Conservation (phyloP, 2,797 vertebrate species). For the Syngnathus rostellatus region DNA sequence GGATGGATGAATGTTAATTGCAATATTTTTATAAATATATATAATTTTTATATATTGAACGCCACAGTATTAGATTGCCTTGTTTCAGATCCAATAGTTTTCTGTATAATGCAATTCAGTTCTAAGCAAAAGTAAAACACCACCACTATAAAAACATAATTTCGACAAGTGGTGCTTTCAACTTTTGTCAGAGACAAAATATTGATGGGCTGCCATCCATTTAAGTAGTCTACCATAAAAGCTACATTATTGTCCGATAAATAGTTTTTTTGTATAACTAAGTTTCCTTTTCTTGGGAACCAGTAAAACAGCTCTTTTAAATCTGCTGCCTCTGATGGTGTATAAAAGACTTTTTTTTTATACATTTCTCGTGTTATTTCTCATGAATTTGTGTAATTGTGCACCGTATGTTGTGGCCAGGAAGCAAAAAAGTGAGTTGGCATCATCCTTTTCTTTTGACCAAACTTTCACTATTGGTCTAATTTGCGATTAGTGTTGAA, state of each 20-base stretch:
- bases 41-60: too few species aligned
- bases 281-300: not conserved
- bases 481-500: constrained; percentile 41
- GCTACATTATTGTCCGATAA: too few species aligned
- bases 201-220: not conserved
- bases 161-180: not conserved
- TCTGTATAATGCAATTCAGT: not conserved
- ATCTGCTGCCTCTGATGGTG: not conserved
- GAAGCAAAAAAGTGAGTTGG: not conserved
- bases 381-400: not conserved
- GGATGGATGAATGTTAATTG: too few species aligned
- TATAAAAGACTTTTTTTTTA: not conserved
- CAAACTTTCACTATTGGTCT: constrained; percentile 36
- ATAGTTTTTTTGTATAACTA: not conserved
- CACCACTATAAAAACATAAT: not conserved
- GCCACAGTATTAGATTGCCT: not conserved
- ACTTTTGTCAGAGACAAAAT: not conserved
- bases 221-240: too few species aligned
- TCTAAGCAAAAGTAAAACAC: not conserved
- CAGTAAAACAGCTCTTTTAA: not conserved
- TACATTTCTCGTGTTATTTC: not conserved
- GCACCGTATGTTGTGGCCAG: not conserved
- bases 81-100: not conserved
- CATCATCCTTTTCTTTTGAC: constrained; percentile 10
- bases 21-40: too few species aligned